Percentiles rank a stretch among this genome's conserved stretches.
These are phyloP conservation scores for Mormyrus hasselquistii DNA, from an alignment of 2,797 vertebrate species.

Conservation along the genomic window DNA sequence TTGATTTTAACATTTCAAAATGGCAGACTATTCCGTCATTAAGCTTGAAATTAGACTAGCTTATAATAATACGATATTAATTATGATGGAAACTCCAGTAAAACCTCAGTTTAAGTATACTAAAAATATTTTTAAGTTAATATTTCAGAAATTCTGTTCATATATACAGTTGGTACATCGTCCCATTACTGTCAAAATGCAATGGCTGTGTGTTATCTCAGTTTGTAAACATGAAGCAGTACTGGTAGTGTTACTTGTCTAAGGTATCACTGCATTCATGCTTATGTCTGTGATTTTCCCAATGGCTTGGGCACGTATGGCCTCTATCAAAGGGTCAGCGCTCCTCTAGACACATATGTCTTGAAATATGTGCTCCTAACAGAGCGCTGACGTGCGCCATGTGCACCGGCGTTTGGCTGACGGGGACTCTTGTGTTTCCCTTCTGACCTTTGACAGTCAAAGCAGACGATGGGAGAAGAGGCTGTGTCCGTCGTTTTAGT, in stretches of 20 bases:
- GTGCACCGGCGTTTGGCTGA: slow-evolving; percentile 18
- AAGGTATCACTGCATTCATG: not conserved
- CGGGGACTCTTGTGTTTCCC: not conserved
- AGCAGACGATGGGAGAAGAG: not conserved
- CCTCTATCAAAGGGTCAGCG: slow-evolving; percentile 34
- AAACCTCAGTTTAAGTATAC: not conserved
- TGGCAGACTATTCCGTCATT: not conserved
- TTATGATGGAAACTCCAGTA: not conserved
- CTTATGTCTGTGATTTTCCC: slow-evolving; percentile 13
- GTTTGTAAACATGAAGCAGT: not conserved
- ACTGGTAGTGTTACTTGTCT: not conserved
- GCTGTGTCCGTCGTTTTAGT: not conserved
- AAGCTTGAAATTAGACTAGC: not conserved
- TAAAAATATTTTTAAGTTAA: not conserved
- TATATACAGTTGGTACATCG: not conserved
- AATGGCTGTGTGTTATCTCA: not conserved
- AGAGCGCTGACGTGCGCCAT: slow-evolving; percentile 31
- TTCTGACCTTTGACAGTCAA: slow-evolving; percentile 25
- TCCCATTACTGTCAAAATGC: not conserved
- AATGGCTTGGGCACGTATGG: not conserved
- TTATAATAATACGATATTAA: not conserved
- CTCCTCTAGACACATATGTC: not conserved
- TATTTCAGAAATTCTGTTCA: not conserved
- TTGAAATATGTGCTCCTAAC: slow-evolving; percentile 19
- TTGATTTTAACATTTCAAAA: not conserved